Evolutionary conservation across 2,888 invertebrate species (phyloP), one percentile per base, ranked within the genome.

Genomic region (Phanerotoma sp.): DNA sequence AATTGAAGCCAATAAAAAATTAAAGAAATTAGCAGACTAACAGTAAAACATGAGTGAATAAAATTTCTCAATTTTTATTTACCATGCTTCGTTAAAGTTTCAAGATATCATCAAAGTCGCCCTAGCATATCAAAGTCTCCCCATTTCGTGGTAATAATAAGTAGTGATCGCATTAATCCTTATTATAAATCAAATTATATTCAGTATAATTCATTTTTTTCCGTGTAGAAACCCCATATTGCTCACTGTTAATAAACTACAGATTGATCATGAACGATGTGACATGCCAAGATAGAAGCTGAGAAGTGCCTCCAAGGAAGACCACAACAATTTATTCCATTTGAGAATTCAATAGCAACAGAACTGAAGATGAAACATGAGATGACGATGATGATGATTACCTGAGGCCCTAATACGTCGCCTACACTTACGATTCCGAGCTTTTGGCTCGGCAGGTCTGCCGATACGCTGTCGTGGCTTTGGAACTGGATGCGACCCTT

Each of bases 381-480:
- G 54, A 66, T 47, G 47, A 28, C 22, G 47, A 25, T 47, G 47
- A 54, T 40, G 54, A 48, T 68, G 71, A 71, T 72, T 72, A 73
- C 73, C 73, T 73, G 73, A 55, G 57, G 66, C 66, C 67, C 65
- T 71, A 71, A 73, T 67, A 65, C 68, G 70, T 67, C 74, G 74
- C 71, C 74, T 72, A 71, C 70, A 74, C 74, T 75, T 74, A 75
- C 74, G 72, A 69, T 74, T 75, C 55, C 66, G 66, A 57, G 57
- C 52, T 51, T 68, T 68, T 52, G 62, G 60, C 37, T 71, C 70
- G 37, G 63, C 59, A 37, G 42, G 48, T 47, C 66, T 71, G 56
- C 59, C 57, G 57, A 66, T 54, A 40, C 71, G 67, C 55, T 67
- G 70, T 44, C 73, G 68, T 54, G 73, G 73, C 42, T 69, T 69